These are phyloP conservation scores for Drosophila kurseongensis DNA, from an alignment of 1,140 invertebrate species.

Conservation along the genomic window DNA sequence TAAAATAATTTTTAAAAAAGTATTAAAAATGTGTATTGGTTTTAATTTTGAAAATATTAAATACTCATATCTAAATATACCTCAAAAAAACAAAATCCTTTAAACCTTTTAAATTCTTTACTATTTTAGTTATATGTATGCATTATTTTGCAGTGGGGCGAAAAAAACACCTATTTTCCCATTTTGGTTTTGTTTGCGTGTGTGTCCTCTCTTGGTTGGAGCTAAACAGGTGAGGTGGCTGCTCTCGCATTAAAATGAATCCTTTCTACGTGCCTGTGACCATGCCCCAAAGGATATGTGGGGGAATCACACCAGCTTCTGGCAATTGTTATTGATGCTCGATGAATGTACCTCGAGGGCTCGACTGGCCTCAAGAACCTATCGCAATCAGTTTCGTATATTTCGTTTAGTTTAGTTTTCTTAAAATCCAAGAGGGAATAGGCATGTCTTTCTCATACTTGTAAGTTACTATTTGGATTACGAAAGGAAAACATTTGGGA, in stretches of 20 bases:
- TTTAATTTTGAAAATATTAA: too few relatives aligned
- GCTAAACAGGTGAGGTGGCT: constrained; percentile 27
- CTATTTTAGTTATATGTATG: neutral
- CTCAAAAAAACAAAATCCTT: too few relatives aligned
- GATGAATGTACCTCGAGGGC: constrained; percentile 49
- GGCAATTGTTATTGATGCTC: constrained; percentile 53
- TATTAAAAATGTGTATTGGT: neutral
- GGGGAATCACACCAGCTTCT: constrained; percentile 15
- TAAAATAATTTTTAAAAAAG: neutral
- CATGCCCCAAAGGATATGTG: constrained; percentile 28
- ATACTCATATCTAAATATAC: too few relatives aligned
- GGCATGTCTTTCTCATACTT: neutral
- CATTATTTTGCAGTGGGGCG: neutral
- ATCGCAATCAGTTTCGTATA: constrained; percentile 7
- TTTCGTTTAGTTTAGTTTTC: neutral
- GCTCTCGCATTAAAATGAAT: constrained; percentile 63
- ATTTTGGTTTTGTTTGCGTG: constrained; percentile 37
- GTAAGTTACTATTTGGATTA: neutral
- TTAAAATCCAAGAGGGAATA: neutral
- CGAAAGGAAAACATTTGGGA: neutral
- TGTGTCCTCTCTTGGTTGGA: constrained; percentile 11
- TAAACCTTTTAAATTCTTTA: neutral
- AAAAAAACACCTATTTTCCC: constrained; percentile 35
- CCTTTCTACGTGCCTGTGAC: constrained; percentile 62
- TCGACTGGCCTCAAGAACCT: constrained; percentile 7